Conservation (phyloP, 2,113 vertebrate genomes). For the Puntigrus tetrazona region DNA sequence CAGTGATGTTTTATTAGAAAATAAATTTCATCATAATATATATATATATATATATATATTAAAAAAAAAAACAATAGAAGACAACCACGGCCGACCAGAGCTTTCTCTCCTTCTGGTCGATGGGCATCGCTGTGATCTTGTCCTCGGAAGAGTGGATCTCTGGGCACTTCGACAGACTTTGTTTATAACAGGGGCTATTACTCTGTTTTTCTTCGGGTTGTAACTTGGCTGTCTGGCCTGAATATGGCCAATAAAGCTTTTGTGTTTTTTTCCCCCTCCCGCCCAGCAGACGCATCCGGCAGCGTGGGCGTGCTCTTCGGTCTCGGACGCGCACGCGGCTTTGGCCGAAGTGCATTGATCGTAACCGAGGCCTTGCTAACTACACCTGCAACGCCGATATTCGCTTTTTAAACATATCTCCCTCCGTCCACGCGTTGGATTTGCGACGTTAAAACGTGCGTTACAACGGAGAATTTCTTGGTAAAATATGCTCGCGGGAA, state of each 20-base stretch:
- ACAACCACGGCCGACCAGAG: no score
- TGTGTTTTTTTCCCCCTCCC: conserved; percentile 71
- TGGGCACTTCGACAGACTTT: conserved; percentile 69
- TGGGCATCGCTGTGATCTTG: conserved; percentile 51
- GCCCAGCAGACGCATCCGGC: conserved; percentile 74
- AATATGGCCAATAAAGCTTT: conserved; percentile 81
- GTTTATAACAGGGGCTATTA: conserved; percentile 78
- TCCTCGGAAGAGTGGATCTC: conserved; percentile 66
- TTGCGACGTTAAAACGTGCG: neutral
- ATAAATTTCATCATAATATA: neutral
- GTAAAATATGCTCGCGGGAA: neutral
- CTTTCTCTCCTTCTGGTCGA: neutral
- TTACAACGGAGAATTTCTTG: conserved; percentile 29
- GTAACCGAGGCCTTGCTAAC: conserved; percentile 95
- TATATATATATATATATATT: no score
- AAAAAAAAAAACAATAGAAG: no score
- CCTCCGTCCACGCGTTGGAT: neutral
- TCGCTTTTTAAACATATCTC: neutral
- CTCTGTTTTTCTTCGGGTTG: conserved; percentile 79
- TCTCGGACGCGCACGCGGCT: conserved; percentile 68
- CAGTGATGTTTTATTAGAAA: neutral
- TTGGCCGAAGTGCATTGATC: conserved; percentile 88
- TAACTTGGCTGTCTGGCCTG: conserved; percentile 77
- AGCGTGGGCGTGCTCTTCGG: conserved; percentile 61
- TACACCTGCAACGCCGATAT: conserved; percentile 51